phyloP scores from a whole-genome alignment of 2,113 vertebrate species.

The Mormyrus iriodes region DNA sequence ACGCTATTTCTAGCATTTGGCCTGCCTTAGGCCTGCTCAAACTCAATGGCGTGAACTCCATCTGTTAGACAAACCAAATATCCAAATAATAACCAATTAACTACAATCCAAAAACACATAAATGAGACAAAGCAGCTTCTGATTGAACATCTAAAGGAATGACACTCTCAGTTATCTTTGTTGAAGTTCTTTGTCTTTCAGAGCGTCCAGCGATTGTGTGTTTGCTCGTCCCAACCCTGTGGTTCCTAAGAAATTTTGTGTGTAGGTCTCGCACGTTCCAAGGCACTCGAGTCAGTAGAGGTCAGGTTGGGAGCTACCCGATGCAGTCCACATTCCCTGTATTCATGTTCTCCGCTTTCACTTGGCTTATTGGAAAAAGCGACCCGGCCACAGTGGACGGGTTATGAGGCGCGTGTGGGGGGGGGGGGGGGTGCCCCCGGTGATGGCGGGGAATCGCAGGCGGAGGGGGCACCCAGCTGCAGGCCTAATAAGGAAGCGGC shows the following conservation, averaged over 20 bases:
- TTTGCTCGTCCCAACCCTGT: neutral
- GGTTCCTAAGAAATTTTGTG: neutral
- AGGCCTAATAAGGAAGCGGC: constrained; percentile 12
- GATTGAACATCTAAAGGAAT: neutral
- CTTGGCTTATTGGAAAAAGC: neutral
- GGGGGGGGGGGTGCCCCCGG: neutral
- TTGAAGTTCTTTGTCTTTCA: neutral
- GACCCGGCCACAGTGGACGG: no score
- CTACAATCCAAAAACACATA: neutral
- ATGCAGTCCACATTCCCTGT: neutral
- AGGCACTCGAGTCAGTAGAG: neutral
- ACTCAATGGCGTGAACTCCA: neutral
- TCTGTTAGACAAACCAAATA: neutral
- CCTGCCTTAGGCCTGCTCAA: neutral
- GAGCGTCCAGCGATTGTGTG: neutral
- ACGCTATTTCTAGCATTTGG: neutral
- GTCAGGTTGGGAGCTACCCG: neutral
- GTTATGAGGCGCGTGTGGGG: neutral
- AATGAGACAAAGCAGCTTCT: neutral
- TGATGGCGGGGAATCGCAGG: neutral
- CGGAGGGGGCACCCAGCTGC: neutral
- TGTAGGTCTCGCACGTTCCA: neutral
- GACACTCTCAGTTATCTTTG: neutral
- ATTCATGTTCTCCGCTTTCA: neutral
- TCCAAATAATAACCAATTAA: neutral